Evolutionary conservation across 2,113 vertebrate species (phyloP).

Genomic region (Caretta caretta): DNA sequence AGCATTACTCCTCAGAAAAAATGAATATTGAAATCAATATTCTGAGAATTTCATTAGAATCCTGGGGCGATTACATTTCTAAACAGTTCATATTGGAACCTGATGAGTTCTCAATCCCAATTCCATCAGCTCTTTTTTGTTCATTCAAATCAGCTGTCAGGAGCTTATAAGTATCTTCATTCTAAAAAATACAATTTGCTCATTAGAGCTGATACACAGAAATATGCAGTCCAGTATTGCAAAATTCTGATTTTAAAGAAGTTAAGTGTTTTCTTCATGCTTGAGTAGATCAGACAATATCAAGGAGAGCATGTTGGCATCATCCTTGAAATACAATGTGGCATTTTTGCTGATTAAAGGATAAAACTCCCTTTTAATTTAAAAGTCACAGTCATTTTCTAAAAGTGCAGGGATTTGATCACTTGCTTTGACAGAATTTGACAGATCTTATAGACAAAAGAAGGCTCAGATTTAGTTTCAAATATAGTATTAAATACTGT

Average conservation of each 20-base stretch:
- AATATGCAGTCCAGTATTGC: background rate
- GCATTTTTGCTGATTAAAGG: background rate
- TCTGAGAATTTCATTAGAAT: background rate
- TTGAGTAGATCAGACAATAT: background rate
- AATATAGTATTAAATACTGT: background rate
- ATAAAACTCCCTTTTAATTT: background rate
- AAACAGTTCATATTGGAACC: background rate
- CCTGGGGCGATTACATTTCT: conserved; percentile 4
- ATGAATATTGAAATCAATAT: background rate
- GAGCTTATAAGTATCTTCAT: conserved; percentile 2
- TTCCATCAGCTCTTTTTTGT: background rate
- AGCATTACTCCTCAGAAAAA: background rate
- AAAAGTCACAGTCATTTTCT: background rate
- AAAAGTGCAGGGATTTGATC: background rate
- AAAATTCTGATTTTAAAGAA: background rate
- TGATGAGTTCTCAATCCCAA: background rate
- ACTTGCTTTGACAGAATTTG: background rate
- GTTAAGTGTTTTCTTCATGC: background rate
- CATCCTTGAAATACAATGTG: background rate
- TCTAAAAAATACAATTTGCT: conserved; percentile 44
- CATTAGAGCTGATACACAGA: background rate
- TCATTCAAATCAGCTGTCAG: conserved; percentile 57
- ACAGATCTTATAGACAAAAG: background rate
- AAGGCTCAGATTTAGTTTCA: background rate
- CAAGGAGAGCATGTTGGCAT: background rate